Conservation (phyloP, 2,113 vertebrate species). For the Sakesphorus luctuosus region DNA sequence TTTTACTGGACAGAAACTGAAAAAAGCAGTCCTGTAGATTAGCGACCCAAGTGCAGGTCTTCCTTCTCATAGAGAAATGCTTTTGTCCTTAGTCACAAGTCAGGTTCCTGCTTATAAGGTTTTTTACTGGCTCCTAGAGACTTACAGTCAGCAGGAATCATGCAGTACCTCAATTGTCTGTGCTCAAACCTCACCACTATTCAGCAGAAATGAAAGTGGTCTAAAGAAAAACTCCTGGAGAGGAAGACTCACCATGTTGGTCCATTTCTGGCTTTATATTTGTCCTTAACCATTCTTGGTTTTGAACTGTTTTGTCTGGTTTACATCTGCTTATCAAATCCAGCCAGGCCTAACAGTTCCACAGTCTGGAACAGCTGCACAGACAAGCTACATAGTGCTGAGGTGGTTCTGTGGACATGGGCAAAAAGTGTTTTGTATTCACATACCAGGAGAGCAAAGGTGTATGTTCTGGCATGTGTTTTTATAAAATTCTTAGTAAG, state of each 20-base stretch:
- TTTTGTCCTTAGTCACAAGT: background rate
- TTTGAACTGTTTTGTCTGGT: background rate
- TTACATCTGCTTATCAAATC: background rate
- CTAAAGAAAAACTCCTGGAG: background rate
- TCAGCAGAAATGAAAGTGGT: background rate
- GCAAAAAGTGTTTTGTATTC: background rate
- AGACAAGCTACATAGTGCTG: background rate
- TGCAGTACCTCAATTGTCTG: background rate
- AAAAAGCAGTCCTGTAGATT: background rate
- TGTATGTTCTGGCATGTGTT: background rate
- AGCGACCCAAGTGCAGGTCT: background rate
- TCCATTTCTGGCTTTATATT: background rate
- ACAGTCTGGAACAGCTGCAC: accelerated
- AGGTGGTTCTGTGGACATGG: accelerated
- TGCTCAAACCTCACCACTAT: background rate
- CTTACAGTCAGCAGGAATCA: background rate
- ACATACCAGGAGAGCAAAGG: background rate
- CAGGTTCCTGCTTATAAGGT: background rate
- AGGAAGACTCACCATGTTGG: background rate
- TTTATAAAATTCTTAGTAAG: background rate
- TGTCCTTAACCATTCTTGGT: background rate
- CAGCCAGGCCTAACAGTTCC: background rate
- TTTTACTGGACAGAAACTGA: background rate
- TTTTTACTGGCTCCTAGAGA: background rate
- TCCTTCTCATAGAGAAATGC: background rate